phyloP scores from a whole-genome alignment of 2,888 invertebrate species.

The Athetis lepigone region DNA sequence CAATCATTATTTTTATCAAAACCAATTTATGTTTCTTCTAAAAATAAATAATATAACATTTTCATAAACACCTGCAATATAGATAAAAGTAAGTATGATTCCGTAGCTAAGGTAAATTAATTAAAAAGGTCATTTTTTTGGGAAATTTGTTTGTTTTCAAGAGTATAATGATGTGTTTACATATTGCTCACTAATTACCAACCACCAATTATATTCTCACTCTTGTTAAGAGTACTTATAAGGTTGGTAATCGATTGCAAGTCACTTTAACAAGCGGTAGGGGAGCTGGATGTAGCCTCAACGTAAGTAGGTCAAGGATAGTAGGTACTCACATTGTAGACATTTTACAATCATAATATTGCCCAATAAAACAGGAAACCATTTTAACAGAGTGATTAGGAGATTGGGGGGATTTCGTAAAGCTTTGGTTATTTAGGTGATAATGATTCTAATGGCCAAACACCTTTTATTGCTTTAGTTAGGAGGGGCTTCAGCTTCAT shows the following conservation, averaged over 20 bases:
- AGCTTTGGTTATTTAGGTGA: conserved; percentile 1
- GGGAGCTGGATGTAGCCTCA: conserved; percentile 48
- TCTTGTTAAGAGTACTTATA: neutral
- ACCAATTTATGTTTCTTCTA: too few species aligned
- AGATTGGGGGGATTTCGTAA: neutral
- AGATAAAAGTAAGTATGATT: too few species aligned
- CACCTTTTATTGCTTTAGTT: too few species aligned
- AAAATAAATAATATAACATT: too few species aligned
- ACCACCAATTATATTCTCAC: neutral
- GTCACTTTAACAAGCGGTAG: conserved; percentile 30
- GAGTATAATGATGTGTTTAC: too few species aligned
- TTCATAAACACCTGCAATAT: too few species aligned
- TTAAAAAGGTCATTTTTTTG: too few species aligned
- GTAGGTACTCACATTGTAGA: conserved; percentile 45
- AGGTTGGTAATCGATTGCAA: conserved; percentile 17
- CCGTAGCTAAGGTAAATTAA: too few species aligned
- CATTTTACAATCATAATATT: conserved; percentile 46
- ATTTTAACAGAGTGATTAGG: conserved; percentile 11
- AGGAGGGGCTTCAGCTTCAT: too few species aligned
- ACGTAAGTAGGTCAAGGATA: conserved; percentile 77
- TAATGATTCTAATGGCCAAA: neutral
- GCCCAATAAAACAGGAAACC: conserved; percentile 19
- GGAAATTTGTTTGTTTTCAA: too few species aligned
- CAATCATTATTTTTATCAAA: too few species aligned
- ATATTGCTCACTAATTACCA: too few species aligned